Evolutionary conservation across 2,797 vertebrate species (phyloP).

Genomic region (Myotis myotis): DNA sequence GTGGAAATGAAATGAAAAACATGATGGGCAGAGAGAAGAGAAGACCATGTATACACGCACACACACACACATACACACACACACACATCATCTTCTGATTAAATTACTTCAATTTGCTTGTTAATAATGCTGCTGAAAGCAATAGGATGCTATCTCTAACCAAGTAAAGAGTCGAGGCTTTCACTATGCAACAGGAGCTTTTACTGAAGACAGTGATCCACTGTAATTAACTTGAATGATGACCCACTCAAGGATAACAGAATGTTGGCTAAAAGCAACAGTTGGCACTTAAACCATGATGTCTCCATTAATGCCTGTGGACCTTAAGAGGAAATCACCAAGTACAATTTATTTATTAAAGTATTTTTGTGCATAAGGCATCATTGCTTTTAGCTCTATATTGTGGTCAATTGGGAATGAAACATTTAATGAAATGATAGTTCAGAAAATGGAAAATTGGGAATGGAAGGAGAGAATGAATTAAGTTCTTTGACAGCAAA

Average conservation of each 20-base stretch:
- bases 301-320: background rate
- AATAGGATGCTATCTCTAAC: background rate
- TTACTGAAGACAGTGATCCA: background rate
- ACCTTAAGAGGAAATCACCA: background rate
- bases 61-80: no score
- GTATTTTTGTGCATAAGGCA: background rate
- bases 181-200: background rate
- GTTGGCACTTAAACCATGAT: background rate
- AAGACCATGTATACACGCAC: background rate
- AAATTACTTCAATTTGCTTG: background rate
- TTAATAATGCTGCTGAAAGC: background rate
- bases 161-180: background rate
- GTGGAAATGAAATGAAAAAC: background rate
- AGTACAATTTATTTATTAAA: background rate
- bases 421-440: background rate
- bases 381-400: background rate
- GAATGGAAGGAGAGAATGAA: background rate
- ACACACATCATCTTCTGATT: background rate
- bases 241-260: background rate
- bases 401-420: background rate
- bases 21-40: background rate
- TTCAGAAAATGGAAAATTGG: conserved; percentile 9
- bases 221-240: background rate
- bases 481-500: background rate
- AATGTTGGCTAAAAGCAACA: background rate